Percentiles rank a stretch among this genome's conserved stretches.
Evolutionary conservation across 1,140 invertebrate species (phyloP).

Genomic region (Trichonephila inaurata): DNA sequence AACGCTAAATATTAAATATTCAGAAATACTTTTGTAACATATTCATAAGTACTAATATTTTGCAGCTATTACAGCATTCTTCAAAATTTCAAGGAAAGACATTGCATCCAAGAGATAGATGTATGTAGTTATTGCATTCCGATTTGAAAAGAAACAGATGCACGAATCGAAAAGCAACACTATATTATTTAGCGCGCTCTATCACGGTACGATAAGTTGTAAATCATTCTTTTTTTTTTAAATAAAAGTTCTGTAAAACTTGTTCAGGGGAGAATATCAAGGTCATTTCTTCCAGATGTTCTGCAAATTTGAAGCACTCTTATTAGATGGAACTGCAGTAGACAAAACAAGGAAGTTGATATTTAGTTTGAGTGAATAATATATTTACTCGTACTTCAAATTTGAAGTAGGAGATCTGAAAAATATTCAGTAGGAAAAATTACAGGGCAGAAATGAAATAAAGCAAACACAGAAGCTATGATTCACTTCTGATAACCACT

Average conservation of each 20-base stretch:
- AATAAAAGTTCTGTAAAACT: neutral
- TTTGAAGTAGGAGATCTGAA: neutral
- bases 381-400: constrained; percentile 4
- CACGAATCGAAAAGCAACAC: neutral
- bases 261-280: constrained; percentile 12
- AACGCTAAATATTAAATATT: too few relatives aligned
- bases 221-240: neutral
- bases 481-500: too few relatives aligned
- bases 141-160: constrained; percentile 22
- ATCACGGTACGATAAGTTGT: neutral
- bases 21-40: neutral
- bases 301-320: neutral
- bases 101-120: neutral
- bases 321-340: neutral
- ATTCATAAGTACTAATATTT: neutral
- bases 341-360: constrained; percentile 29
- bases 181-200: neutral
- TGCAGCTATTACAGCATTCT: neutral
- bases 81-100: neutral
- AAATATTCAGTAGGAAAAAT: neutral
- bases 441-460: neutral
- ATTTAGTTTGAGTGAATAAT: neutral
- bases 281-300: neutral
- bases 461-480: too few relatives aligned
- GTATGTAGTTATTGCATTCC: neutral